phyloP scores from a whole-genome alignment of 2,797 vertebrate species.

The Chloroceryle amazona region DNA sequence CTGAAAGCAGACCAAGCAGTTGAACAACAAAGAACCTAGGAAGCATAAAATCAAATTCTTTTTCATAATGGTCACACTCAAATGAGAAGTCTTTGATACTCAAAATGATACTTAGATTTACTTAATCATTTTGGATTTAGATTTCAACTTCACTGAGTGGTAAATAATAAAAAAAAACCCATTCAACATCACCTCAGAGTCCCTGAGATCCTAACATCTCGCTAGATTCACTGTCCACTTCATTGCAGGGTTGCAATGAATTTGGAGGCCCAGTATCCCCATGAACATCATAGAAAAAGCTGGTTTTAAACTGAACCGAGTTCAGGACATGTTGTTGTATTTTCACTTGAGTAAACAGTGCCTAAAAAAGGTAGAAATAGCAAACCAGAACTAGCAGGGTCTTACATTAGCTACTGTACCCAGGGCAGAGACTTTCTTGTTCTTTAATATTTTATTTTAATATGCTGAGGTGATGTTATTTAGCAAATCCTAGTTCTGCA shows the following conservation, averaged over 20 bases:
- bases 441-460: slow-evolving; percentile 14
- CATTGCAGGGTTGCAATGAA: background rate
- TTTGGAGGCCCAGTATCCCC: background rate
- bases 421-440: background rate
- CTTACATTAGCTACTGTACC: background rate
- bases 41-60: background rate
- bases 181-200: background rate
- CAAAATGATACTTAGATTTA: background rate
- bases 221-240: background rate
- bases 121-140: background rate
- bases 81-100: background rate
- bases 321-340: background rate
- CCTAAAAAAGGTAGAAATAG: background rate
- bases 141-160: background rate
- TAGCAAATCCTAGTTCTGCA: background rate
- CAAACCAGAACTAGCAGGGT: background rate
- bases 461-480: background rate
- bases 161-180: background rate
- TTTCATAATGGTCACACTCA: background rate
- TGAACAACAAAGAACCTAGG: background rate
- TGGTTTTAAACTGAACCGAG: background rate
- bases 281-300: background rate
- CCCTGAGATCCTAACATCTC: background rate
- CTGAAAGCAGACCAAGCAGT: slow-evolving; percentile 20
- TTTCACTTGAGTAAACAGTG: background rate